Evolutionary conservation across 2,113 vertebrate genomes (phyloP).

Genomic region (Chaenogobius annularis): DNA sequence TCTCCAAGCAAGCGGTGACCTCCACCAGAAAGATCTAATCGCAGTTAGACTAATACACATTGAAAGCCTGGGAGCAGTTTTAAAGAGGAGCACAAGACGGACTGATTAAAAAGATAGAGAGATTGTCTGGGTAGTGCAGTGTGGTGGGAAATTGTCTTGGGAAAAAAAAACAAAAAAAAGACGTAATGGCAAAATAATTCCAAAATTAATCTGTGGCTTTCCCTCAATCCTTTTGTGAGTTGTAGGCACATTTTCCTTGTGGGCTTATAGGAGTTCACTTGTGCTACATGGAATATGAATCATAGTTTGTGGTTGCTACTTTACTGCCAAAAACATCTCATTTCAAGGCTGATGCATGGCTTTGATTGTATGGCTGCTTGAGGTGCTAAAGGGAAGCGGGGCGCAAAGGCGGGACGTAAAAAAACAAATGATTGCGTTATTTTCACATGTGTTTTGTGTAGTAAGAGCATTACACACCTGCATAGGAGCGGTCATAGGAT

Average conservation of each 20-base stretch:
- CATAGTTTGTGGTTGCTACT: not conserved
- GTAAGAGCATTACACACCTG: no score
- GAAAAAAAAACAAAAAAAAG: not conserved
- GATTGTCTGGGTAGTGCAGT: not conserved
- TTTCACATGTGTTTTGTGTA: no score
- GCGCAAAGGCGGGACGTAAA: not conserved
- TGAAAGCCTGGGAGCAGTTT: constrained; percentile 24
- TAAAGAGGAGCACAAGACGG: constrained; percentile 7
- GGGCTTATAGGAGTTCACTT: not conserved
- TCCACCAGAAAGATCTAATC: constrained; percentile 40
- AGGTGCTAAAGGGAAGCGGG: not conserved
- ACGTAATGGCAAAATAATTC: not conserved
- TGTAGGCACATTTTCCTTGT: not conserved
- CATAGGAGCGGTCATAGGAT: no score
- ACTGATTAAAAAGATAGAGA: constrained; percentile 38
- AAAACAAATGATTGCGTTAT: not conserved
- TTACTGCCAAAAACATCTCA: constrained; percentile 5
- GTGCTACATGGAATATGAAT: not conserved
- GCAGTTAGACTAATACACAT: constrained; percentile 21
- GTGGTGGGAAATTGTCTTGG: not conserved
- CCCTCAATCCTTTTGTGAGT: not conserved
- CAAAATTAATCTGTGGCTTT: not conserved
- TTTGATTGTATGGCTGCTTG: not conserved
- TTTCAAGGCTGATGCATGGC: constrained; percentile 2
- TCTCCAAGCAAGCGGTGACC: constrained; percentile 25